Evolutionary conservation across 2,888 invertebrate genomes (phyloP), one percentile per base, ranked within the genome.

Genomic region (Tipula lateralis): DNA sequence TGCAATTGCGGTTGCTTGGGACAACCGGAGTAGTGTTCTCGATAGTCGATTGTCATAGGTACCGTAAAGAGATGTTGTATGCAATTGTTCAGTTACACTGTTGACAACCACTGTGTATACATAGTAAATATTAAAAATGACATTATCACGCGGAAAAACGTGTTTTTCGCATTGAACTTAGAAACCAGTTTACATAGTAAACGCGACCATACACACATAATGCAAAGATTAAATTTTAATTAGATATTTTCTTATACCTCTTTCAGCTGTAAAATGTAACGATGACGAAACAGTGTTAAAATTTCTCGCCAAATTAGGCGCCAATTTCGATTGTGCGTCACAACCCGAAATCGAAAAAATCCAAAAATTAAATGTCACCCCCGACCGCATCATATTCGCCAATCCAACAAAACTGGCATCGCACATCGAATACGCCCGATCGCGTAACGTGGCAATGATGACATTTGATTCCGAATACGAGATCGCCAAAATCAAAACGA

Each of bases 241-340:
- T 66, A 66, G 4, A n/a, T 30, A 3, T 9, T 19, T 83, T 83
- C 7, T 83, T 83, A n/a, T n/a, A n/a, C n/a, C n/a, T n/a, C n/a
- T 86, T 84, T 87, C 91, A 90, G 97, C 98, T 87, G 97, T 98
- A 87, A 98, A 98, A 90, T 98, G 98, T 91, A 98, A 98, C 91
- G 96, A 97, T 88, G 95, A 95, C 89, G 92, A 93, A 86, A 91
- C 94, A 87, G 93, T 98, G 84, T 90, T 98, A 88, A 93, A 94
- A 89, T 93, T 95, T 24, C 92, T 98, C 87, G 96, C 96, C 39
- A 93, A 95, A 82, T 92, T 97, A 87, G 98, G 98, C 85, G 92
- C 94, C 85, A 95, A 95, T 86, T 98, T 98, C 91, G 98, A 98
- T 91, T 98, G 98, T 91, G 98, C 98, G 85, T 97, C 97, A 87